These are phyloP conservation scores for Platerodrilus igneus DNA, from an alignment of 2,888 invertebrate genomes.

Conservation along the genomic window DNA sequence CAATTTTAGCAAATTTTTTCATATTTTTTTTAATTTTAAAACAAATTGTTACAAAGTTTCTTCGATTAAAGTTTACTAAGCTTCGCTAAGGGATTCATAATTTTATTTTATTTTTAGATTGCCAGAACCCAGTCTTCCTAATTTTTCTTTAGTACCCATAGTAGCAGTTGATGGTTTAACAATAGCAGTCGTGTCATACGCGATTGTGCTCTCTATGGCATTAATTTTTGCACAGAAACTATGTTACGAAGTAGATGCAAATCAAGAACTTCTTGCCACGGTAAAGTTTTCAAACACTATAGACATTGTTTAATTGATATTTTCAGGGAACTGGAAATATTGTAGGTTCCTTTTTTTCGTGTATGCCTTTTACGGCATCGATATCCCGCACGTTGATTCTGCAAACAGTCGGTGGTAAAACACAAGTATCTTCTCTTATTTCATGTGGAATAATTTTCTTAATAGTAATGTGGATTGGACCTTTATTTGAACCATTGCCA, in stretches of 20 bases:
- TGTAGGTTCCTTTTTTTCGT: constrained; percentile 63
- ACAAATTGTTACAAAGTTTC: neutral
- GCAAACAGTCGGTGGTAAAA: constrained; percentile 76
- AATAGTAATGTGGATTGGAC: constrained; percentile 82
- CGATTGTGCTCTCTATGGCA: constrained; percentile 70
- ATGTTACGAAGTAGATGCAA: constrained; percentile 64
- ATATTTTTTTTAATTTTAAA: no score
- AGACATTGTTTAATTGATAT: constrained; percentile 9
- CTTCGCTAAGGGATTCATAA: no score
- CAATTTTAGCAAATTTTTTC: no score
- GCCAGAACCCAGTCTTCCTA: constrained; percentile 56
- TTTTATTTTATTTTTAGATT: constrained; percentile 48
- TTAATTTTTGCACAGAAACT: constrained; percentile 68
- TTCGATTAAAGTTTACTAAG: no score
- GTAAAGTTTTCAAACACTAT: constrained; percentile 36
- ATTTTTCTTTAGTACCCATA: constrained; percentile 52
- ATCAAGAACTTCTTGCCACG: constrained; percentile 68
- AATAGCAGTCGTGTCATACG: constrained; percentile 67
- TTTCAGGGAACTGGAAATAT: constrained; percentile 62
- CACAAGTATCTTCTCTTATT: constrained; percentile 76
- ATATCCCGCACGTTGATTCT: constrained; percentile 67
- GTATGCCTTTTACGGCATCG: constrained; percentile 63
- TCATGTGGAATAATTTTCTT: constrained; percentile 70
- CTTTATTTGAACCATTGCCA: constrained; percentile 82
- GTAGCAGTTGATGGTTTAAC: constrained; percentile 60